A percentile compares a stretch with the other conserved stretches of the same genome.
phyloP scores from a whole-genome alignment of 1,140 invertebrate species.

The Drosophila ogumai region DNA sequence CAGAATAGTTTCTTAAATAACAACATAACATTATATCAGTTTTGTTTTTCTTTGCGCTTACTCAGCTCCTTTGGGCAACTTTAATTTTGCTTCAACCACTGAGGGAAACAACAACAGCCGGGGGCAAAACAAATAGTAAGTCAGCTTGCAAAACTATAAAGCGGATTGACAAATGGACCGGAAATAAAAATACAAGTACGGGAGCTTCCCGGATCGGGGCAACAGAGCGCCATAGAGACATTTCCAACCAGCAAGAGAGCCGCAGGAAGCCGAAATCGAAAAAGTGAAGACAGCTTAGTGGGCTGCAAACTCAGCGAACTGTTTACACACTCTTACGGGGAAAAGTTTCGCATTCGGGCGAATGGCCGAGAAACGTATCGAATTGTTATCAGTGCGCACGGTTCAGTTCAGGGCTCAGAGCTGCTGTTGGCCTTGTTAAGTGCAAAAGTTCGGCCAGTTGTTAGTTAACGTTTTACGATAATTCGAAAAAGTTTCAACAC shows the following conservation, averaged over 20 bases:
- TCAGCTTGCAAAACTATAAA: constrained; percentile 53
- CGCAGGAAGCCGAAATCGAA: constrained; percentile 4
- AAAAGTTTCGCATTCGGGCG: constrained; percentile 42
- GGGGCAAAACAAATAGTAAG: constrained; percentile 30
- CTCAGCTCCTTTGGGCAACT: constrained; percentile 3
- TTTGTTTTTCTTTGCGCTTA: constrained; percentile 3
- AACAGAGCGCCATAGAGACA: constrained; percentile 17
- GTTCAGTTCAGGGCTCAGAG: constrained; percentile 20
- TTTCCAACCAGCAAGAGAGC: constrained; percentile 1
- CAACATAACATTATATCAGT: constrained; percentile 1
- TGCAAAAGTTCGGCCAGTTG: constrained; percentile 46
- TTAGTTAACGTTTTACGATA: constrained; percentile 56
- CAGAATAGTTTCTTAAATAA: background rate
- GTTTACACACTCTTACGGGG: constrained; percentile 46
- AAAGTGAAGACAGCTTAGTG: constrained; percentile 49
- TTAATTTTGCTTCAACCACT: constrained; percentile 25
- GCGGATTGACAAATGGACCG: constrained; percentile 70
- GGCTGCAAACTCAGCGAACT: constrained; percentile 53
- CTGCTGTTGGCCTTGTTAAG: constrained; percentile 29
- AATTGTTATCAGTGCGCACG: constrained; percentile 28
- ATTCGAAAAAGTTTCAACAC: constrained; percentile 34
- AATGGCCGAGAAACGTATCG: constrained; percentile 27
- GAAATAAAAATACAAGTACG: constrained; percentile 61
- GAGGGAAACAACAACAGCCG: constrained; percentile 20
- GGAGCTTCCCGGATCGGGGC: constrained; percentile 19